Evolutionary conservation across 2,888 invertebrate genomes (phyloP).

Genomic region (Cynaeus angustus): DNA sequence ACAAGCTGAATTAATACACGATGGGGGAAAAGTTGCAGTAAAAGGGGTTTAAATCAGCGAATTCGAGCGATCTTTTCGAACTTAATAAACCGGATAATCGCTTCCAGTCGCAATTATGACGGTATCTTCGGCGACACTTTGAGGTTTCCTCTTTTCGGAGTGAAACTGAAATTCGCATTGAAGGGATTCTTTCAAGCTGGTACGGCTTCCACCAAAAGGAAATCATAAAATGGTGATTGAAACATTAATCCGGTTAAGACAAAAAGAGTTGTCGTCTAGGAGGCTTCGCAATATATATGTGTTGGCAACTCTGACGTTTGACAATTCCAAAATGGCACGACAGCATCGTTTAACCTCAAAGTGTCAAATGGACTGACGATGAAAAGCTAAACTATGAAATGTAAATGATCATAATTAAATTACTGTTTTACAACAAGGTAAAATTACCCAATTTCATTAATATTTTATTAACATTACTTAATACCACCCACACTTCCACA

Average conservation of each 20-base stretch:
- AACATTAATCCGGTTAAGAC: not conserved
- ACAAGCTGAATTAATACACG: too few relatives aligned
- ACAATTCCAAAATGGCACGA: too few relatives aligned
- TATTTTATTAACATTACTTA: not conserved
- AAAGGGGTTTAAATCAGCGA: constrained; percentile 27
- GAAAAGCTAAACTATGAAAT: too few relatives aligned
- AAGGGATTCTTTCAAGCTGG: constrained; percentile 6
- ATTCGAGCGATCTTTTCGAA: constrained; percentile 29
- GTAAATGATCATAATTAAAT: too few relatives aligned
- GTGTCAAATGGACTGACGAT: too few relatives aligned
- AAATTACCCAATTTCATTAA: not conserved
- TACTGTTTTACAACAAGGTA: too few relatives aligned
- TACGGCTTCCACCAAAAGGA: constrained; percentile 21
- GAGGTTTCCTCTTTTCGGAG: constrained; percentile 23
- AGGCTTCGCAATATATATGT: too few relatives aligned
- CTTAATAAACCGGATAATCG: constrained; percentile 41
- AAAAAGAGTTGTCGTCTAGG: not conserved
- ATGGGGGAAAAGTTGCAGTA: constrained; percentile 13
- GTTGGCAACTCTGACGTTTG: too few relatives aligned
- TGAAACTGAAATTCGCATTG: constrained; percentile 7
- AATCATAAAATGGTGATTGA: constrained; percentile 4
- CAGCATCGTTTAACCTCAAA: too few relatives aligned
- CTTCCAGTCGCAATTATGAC: constrained; percentile 32
- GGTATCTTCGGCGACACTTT: constrained; percentile 29
- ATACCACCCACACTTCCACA: constrained; percentile 9